A percentile compares a stretch with the other conserved stretches of the same genome.
These are phyloP conservation scores for Periophthalmus magnuspinnatus DNA, from an alignment of 2,797 vertebrate genomes.

Conservation along the genomic window DNA sequence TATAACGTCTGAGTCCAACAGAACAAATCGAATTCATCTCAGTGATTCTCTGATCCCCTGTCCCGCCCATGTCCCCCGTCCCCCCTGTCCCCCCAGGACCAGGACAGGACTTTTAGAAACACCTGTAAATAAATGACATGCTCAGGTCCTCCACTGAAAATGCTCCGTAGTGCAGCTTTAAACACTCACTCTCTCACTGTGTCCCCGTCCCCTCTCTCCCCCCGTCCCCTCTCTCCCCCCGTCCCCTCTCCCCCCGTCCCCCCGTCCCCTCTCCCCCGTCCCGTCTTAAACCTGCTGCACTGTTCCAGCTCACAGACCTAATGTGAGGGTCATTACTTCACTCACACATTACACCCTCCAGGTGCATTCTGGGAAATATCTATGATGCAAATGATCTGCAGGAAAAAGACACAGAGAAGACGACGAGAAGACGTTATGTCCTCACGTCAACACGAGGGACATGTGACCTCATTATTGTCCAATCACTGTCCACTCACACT, in stretches of 20 bases:
- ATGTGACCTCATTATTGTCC: background rate
- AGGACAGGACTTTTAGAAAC: too few relatives aligned
- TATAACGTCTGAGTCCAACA: too few relatives aligned
- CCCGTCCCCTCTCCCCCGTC: background rate
- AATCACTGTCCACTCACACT: background rate
- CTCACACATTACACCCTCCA: slow-evolving; percentile 10
- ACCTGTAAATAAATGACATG: background rate
- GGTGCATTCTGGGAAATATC: slow-evolving; percentile 27
- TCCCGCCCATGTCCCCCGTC: too few relatives aligned
- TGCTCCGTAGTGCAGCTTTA: background rate
- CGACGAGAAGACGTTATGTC: slow-evolving; percentile 15
- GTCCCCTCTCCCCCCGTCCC: slow-evolving; percentile 16
- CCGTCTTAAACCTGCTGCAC: slow-evolving; percentile 29
- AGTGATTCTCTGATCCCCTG: too few relatives aligned
- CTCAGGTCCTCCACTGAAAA: background rate
- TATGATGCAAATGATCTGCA: slow-evolving; percentile 19
- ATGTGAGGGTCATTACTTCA: slow-evolving; percentile 14
- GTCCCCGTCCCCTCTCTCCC: background rate
- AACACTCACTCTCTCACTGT: slow-evolving; percentile 38
- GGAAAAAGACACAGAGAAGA: slow-evolving; percentile 21
- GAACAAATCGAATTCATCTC: too few relatives aligned
- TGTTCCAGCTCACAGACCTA: slow-evolving; percentile 13
- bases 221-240: background rate
- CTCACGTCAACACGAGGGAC: slow-evolving; percentile 23
- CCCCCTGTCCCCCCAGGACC: too few relatives aligned